Evolutionary conservation across 2,888 invertebrate species (phyloP).

Genomic region (Cephus runcator): DNA sequence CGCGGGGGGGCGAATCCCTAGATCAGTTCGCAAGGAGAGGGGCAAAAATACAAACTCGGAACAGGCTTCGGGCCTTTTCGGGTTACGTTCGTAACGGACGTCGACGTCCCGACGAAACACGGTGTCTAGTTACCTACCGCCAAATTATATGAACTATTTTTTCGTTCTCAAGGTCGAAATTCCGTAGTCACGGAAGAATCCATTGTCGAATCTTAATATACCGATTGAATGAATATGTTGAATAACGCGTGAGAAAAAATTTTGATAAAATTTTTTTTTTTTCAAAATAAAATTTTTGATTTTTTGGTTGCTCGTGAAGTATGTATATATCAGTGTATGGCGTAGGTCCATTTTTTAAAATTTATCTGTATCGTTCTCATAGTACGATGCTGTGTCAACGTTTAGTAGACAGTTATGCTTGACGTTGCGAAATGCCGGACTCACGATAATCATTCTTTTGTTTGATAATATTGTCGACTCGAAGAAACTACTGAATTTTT

Average conservation of each 20-base stretch:
- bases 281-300: not conserved
- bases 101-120: constrained; percentile 25
- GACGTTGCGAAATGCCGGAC: not conserved
- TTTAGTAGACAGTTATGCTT: not conserved
- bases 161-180: constrained; percentile 17
- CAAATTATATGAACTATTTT: not conserved
- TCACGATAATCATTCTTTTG: not conserved
- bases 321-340: not conserved
- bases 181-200: constrained; percentile 10
- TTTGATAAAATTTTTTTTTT: not conserved
- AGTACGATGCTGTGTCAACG: not conserved
- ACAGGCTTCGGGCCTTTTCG: constrained; percentile 59
- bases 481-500: not conserved
- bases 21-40: constrained; percentile 41
- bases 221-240: not conserved
- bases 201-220: not conserved
- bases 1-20: constrained; percentile 17
- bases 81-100: constrained; percentile 52
- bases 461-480: not conserved
- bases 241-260: not conserved
- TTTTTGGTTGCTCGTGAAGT: not conserved
- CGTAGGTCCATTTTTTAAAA: not conserved
- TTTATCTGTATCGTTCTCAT: not conserved
- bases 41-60: constrained; percentile 58
- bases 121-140: constrained; percentile 40